A percentile compares a stretch with the other conserved stretches of the same genome.
Conservation (phyloP, 2,888 invertebrate genomes). For the Agrotis puta region DNA sequence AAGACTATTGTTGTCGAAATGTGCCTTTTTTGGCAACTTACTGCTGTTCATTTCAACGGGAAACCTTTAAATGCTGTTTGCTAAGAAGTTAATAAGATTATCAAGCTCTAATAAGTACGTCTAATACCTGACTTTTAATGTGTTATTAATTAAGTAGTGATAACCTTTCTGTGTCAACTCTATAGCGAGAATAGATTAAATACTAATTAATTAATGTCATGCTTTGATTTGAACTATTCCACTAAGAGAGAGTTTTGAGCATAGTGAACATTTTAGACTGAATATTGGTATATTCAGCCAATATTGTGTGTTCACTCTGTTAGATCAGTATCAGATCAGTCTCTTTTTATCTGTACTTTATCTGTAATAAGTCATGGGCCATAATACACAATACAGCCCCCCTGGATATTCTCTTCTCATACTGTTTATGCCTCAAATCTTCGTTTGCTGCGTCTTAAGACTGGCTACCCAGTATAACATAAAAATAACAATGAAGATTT, state of each 20-base stretch:
- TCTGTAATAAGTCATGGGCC: not conserved
- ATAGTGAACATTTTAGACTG: not conserved
- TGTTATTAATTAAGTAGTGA: constrained; percentile 39
- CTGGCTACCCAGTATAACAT: not conserved
- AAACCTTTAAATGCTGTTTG: constrained; percentile 68
- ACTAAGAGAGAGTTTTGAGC: not conserved
- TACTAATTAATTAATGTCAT: constrained; percentile 8
- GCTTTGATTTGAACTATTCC: not conserved
- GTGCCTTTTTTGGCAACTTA: constrained; percentile 62
- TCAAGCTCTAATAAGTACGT: constrained; percentile 49
- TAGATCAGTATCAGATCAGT: not conserved
- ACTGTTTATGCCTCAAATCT: not conserved
- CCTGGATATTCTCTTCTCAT: not conserved
- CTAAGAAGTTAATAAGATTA: constrained; percentile 61
- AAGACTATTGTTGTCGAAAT: constrained; percentile 39
- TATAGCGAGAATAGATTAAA: constrained; percentile 4
- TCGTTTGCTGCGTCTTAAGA: not conserved
- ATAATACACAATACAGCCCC: not conserved
- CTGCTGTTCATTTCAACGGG: constrained; percentile 70
- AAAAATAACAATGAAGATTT: constrained; percentile 9
- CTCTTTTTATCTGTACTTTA: too few species aligned
- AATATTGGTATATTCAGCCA: not conserved
- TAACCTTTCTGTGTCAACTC: constrained; percentile 27
- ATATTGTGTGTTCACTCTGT: too few species aligned
- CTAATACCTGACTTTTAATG: constrained; percentile 39